phyloP scores from a whole-genome alignment of 2,888 invertebrate species.

The Lepidocyrtoides sp. region DNA sequence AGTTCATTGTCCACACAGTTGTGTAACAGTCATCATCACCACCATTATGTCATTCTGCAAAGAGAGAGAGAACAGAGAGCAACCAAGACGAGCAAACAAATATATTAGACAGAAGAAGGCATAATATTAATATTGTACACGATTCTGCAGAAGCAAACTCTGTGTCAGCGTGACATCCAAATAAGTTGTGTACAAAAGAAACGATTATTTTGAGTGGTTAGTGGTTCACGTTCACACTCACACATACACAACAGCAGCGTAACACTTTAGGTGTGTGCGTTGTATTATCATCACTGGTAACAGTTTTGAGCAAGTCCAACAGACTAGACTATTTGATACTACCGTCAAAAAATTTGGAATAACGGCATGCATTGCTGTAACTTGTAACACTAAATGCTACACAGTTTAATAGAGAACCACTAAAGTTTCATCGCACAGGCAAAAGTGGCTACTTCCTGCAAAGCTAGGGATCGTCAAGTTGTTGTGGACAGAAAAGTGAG shows the following conservation, averaged over 20 bases:
- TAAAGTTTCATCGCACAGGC: not conserved
- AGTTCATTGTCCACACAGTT: not conserved
- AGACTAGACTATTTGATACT: not conserved
- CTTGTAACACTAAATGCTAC: not conserved
- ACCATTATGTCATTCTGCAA: slow-evolving; percentile 4
- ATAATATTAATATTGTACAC: not conserved
- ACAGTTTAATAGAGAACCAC: not conserved
- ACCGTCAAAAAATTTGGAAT: not conserved
- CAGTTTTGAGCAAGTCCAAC: too few relatives aligned
- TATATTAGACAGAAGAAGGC: not conserved
- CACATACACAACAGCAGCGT: not conserved
- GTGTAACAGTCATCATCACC: slow-evolving; percentile 17
- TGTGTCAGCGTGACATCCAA: slow-evolving; percentile 11
- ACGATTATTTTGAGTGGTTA: slow-evolving; percentile 56
- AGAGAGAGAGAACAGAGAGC: not conserved
- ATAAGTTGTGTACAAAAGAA: slow-evolving; percentile 6
- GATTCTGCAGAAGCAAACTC: slow-evolving; percentile 24
- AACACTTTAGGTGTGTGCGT: not conserved
- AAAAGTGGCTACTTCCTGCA: not conserved
- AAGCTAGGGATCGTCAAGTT: not conserved
- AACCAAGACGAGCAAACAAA: slow-evolving; percentile 22
- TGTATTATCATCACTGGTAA: not conserved
- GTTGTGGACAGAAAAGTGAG: not conserved
- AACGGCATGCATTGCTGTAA: not conserved
- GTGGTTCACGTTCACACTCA: not conserved